A percentile compares a stretch with the other conserved stretches of the same genome.
phyloP scores from a whole-genome alignment of 1,140 invertebrate species.

The Cherax quadricarinatus region DNA sequence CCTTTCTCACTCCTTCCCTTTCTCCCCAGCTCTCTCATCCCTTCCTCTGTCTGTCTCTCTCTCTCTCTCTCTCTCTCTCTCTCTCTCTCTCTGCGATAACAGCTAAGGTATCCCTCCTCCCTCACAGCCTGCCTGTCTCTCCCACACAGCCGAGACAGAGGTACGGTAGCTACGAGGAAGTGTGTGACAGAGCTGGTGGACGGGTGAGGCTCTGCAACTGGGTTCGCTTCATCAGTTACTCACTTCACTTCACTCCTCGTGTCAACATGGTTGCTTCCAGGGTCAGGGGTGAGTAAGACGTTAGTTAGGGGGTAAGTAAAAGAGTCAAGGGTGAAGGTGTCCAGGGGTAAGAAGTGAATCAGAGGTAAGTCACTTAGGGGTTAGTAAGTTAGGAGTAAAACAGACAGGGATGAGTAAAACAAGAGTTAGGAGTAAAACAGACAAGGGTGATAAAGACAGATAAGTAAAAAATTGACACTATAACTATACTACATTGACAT shows the following conservation, averaged over 20 bases:
- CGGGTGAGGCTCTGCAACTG: constrained; percentile 66
- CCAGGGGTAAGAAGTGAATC: neutral
- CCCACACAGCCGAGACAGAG: constrained; percentile 39
- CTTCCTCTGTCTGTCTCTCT: constrained; percentile 26
- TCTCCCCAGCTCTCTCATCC: neutral
- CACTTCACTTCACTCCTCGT: constrained; percentile 49
- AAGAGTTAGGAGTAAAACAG: neutral
- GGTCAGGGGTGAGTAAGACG: constrained; percentile 58
- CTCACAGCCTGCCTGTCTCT: neutral
- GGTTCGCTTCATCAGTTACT: constrained; percentile 51
- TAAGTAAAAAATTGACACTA: no score
- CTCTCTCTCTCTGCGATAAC: constrained; percentile 16
- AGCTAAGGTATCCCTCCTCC: neutral
- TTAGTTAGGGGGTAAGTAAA: neutral
- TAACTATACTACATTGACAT: no score
- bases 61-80: constrained; percentile 33
- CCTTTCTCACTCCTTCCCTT: neutral
- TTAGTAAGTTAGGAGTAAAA: neutral
- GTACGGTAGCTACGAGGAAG: constrained; percentile 63
- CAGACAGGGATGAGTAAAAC: constrained; percentile 52
- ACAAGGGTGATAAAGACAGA: neutral
- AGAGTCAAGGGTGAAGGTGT: neutral
- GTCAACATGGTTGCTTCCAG: constrained; percentile 70
- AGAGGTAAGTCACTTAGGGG: neutral
- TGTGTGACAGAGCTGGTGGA: constrained; percentile 39